Conservation (phyloP, 2,888 invertebrate genomes). For the Rotaria sp. region DNA sequence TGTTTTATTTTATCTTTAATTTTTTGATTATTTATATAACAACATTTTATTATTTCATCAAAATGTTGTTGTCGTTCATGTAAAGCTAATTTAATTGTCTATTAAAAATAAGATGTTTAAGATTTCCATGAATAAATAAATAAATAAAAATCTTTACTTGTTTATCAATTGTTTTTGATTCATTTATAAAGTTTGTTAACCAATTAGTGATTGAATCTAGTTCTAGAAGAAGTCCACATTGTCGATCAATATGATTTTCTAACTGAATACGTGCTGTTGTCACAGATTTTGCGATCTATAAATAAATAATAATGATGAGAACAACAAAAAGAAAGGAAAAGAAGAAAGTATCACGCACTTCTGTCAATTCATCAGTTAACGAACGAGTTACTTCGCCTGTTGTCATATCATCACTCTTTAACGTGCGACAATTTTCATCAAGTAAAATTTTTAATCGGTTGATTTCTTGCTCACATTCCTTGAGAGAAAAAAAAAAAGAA, state of each 20-base stretch:
- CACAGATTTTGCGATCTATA: background rate
- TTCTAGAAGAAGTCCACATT: background rate
- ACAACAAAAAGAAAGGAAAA: background rate
- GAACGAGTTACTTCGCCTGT: constrained; percentile 1
- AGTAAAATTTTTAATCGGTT: background rate
- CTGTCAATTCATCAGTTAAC: constrained; percentile 20
- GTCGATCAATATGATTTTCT: constrained; percentile 20
- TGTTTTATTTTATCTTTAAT: background rate
- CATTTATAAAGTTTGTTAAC: background rate
- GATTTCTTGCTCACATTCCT: constrained; percentile 14
- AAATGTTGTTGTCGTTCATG: constrained; percentile 4
- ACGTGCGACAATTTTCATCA: background rate
- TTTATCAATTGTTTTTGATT: background rate
- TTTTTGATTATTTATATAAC: background rate
- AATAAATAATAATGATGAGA: background rate
- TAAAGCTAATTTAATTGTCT: background rate
- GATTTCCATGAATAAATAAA: too few species aligned
- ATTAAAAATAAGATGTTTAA: background rate
- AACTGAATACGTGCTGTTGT: background rate
- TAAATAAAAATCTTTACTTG: background rate
- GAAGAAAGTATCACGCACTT: background rate
- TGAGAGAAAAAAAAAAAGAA: background rate
- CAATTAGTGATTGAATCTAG: background rate
- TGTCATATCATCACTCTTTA: background rate
- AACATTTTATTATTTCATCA: background rate